Base-by-base conservation (phyloP, 1,140 invertebrate species). In the Druon quercuslanigerum region DNA sequence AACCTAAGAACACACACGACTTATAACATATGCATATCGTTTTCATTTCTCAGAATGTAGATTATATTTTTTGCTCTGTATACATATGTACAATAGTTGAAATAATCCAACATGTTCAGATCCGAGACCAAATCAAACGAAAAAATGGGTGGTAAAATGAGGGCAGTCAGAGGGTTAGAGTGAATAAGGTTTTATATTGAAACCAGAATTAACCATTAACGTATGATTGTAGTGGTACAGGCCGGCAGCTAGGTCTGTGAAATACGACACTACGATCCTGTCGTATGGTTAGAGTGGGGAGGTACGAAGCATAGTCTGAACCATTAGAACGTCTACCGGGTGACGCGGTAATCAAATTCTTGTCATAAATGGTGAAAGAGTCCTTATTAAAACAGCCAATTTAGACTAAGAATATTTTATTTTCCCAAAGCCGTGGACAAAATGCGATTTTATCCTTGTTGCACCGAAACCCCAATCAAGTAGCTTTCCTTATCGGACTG, bases 181-280 rank as follows among this genome's bases (percentile, higher is more conserved):
- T 66, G 25, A 66, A 33, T 66, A n/a, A 54, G 33, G 54, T 79
- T 85, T 85, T 86, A 87, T 80, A 74, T 79, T 73, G 77, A 78
- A 76, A 81, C 77, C 79, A 75, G 85, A 87, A 87, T 87, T 86
- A 87, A 85, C 85, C 82, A 87, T 87, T 86, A 87, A 87, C 80
- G 78, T 82, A 83, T 72, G 83, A 86, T 85, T 81, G 83, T 77
- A 77, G 83, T 81, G 81, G 76, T 72, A 75, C 72, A 75, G 74
- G 72, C 74, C 75, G 73, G 77, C 81, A 51, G 75, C 76, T 79
- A 82, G 79, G 75, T 78, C 80, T 75, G 54, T 83, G 86, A 88
- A 87, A 87, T 86, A 82, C 81, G 86, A 88, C 85, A 87, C 86
- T 84, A 79, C 74, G 81, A 83, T 84, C 81, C 79, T 81, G 82